Percentiles rank a stretch among this genome's conserved stretches.
Evolutionary conservation across 2,888 invertebrate genomes (phyloP).

Genomic region (Sphinx pinastri): DNA sequence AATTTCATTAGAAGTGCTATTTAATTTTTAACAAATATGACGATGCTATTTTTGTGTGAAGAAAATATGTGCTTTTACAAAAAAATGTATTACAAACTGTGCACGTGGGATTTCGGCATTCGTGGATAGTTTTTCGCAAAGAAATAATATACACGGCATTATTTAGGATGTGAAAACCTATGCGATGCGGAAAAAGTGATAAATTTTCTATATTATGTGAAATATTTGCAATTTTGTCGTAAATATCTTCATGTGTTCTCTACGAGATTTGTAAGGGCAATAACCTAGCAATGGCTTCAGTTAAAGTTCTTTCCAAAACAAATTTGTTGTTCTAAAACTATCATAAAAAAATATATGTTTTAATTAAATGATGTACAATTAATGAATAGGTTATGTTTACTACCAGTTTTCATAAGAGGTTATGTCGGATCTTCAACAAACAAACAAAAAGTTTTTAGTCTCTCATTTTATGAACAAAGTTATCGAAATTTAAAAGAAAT

Average conservation of each 20-base stretch:
- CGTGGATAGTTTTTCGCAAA: neutral
- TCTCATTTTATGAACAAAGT: neutral
- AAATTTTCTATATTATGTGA: neutral
- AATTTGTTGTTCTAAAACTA: no score
- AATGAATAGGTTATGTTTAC: constrained; percentile 43
- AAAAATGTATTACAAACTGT: constrained; percentile 41
- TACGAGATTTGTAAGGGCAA: no score
- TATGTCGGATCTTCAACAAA: neutral
- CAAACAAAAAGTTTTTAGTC: neutral
- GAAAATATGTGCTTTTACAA: constrained; percentile 28
- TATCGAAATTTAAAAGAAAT: constrained; percentile 29
- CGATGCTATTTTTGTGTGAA: constrained; percentile 32
- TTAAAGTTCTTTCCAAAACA: no score
- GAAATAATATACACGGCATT: neutral
- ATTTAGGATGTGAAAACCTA: neutral
- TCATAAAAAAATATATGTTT: no score
- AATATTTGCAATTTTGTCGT: neutral
- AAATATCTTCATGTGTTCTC: neutral
- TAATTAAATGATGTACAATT: neutral
- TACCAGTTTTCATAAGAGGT: constrained; percentile 5
- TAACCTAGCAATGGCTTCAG: no score
- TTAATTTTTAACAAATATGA: constrained; percentile 5
- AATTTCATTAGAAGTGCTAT: constrained; percentile 35
- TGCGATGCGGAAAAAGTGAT: constrained; percentile 8
- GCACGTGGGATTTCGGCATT: constrained; percentile 61